Base-by-base conservation (phyloP, 2,113 vertebrate genomes). In the Etheostoma cragini region DNA sequence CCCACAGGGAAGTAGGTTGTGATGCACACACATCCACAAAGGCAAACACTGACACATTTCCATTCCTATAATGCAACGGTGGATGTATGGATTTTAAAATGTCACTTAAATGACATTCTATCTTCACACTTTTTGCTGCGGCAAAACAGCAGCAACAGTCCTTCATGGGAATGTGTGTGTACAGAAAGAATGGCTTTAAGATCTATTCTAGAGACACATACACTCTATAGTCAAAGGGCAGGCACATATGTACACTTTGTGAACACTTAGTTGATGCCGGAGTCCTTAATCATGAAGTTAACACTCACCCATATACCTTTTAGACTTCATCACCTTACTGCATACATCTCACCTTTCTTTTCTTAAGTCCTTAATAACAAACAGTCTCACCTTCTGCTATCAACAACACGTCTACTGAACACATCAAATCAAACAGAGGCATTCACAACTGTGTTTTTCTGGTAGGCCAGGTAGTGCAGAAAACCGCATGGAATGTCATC, bases 401-500 rank as follows among this genome's bases (percentile, higher is more conserved):
- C 84, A 87, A 78, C 67, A 87, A 67, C 80, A 74, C 47, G 24
- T 85, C 57, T 11, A 49, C 53, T 78, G 65, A 79, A 84, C 80
- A 88, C 76, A 80, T 96, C 95, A 96, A 96, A 95, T 96, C 96
- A 94, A 86, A 83, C 35, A 60, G 70, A 96, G 94, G 95, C 93
- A 94, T 96, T 92, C 89, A 94, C 95, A 96, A 96, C 96, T 96
- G 93, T 96, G 94, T 93, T 96, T 95, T 94, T 95, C 93, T 94
- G 17, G 50, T 95, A 96, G 94, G 94, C 92, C 94, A 96, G 95
- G 96, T 97, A 96, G 95, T 95, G 95, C 96, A 96, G 97, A 84
- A 96, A 97, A 96, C 94, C 91, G 77, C 96, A 66, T 78, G 67
- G 83, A 72, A 89, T 97, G 97, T 99, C 97, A 97, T 98, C 97